A percentile compares a stretch with the other conserved stretches of the same genome.
phyloP scores from a whole-genome alignment of 2,797 vertebrate species.

The Cuniculus paca region DNA sequence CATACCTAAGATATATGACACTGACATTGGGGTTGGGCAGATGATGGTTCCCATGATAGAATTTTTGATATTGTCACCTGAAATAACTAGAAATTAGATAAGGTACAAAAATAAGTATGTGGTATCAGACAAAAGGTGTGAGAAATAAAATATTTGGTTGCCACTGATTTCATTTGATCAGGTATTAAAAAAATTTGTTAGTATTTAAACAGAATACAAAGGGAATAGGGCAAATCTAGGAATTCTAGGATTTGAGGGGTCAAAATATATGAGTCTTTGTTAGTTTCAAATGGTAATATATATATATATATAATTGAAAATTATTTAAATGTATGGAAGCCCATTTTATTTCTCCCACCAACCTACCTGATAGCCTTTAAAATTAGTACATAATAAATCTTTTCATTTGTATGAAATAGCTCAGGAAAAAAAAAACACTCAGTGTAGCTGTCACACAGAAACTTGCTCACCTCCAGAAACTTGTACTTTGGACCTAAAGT shows the following conservation, averaged over 20 bases:
- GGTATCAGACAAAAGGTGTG: not conserved
- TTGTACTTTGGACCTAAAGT: slow-evolving; percentile 19
- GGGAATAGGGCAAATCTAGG: not conserved
- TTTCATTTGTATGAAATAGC: slow-evolving; percentile 47
- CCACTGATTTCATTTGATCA: not conserved
- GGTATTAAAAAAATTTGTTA: not conserved
- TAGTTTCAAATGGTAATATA: slow-evolving; percentile 21
- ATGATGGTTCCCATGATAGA: not conserved
- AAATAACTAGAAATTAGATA: not conserved
- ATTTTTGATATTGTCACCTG: not conserved
- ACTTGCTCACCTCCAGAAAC: slow-evolving; percentile 5
- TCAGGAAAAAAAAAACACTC: not conserved
- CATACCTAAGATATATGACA: not conserved
- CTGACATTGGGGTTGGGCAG: not conserved
- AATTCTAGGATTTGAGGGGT: not conserved
- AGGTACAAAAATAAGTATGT: not conserved
- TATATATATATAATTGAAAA: slow-evolving; percentile 1
- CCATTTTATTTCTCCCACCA: not conserved
- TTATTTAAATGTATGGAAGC: not conserved
- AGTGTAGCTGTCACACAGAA: slow-evolving; percentile 5
- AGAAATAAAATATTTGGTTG: slow-evolving; percentile 31
- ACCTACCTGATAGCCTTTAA: not conserved
- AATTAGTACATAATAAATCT: not conserved
- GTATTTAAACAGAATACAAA: slow-evolving; percentile 4
- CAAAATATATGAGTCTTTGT: not conserved